These are phyloP conservation scores for Aspidoscelis tigris DNA, from an alignment of 2,113 vertebrate species.

Conservation along the genomic window DNA sequence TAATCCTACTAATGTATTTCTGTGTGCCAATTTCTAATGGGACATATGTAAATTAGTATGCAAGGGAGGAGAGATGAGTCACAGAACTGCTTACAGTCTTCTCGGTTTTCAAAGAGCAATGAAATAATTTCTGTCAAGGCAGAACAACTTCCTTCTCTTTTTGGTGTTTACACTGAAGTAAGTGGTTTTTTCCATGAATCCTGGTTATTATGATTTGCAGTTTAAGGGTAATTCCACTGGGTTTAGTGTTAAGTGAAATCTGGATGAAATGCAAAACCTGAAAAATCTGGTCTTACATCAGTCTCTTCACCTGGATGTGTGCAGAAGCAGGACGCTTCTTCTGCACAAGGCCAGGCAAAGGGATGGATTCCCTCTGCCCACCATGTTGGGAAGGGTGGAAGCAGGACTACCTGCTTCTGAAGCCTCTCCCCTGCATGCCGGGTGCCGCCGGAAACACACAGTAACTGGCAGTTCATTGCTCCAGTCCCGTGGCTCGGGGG, in stretches of 20 bases:
- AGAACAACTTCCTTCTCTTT: background rate
- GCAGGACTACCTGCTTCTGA: no score
- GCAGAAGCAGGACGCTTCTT: no score
- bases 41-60: background rate
- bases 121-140: background rate
- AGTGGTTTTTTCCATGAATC: background rate
- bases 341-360: no score
- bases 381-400: no score
- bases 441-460: no score
- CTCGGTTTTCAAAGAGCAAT: slow-evolving; percentile 13
- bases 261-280: no score
- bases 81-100: background rate
- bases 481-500: no score
- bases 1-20: background rate
- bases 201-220: background rate
- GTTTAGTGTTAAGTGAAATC: background rate
- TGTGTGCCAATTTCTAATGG: slow-evolving; percentile 12
- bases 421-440: no score
- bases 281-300: no score
- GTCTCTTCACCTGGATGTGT: no score
- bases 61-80: background rate
- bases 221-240: background rate
- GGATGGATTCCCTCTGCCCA: no score
- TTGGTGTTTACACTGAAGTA: background rate
- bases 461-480: no score